Evolutionary conservation across 2,888 invertebrate genomes (phyloP), one percentile per base, ranked within the genome.

Genomic region (Nomada flava): DNA sequence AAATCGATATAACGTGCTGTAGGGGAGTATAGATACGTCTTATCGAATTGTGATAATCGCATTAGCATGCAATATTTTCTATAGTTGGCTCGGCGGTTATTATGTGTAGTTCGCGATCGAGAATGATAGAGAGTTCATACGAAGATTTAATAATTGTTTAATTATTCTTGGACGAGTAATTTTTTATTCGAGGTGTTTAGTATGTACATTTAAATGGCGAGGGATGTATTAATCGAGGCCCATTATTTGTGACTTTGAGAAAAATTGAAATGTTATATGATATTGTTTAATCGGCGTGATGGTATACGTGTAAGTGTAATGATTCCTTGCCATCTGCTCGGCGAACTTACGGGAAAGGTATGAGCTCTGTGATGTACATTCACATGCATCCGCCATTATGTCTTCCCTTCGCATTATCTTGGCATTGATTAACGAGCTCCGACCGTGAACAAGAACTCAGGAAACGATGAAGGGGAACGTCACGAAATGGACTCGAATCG

Each of bases 371-470:
- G 83, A 74, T 81, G 83, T 76, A 67, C 79, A 72, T 83, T 84
- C 83, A 73, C 83, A 84, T 70, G 76, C 84, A 73, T 76, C 62
- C 82, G 71, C 85, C 78, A 82, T 82, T 85, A 85, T 82, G 85
- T 82, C 85, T 85, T 84, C 85, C 85, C 78, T 23, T 62, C 82
- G 62, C 72, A 85, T 85, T 85, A 85, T 85, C 85, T 82, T 76
- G 85, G 82, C 85, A 67, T 78, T 85, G 85, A 85, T 85, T 85
- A 85, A 85, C 84, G 85, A 85, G 67, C 70, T 42, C 15, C 76
- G 64, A 65, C 75, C 73, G 85, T 57, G 75, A 82, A 82, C 82
- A 76, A 84, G 75, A 82, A 78, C 77, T 77, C 78, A 67, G 82
- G 84, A 81, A 84, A 77, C 73, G 73, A 70, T 71, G 63, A 57